Percentiles rank a stretch among this genome's conserved stretches.
Evolutionary conservation across 2,113 vertebrate species (phyloP).

Genomic region (Dendrocopos noguchii): DNA sequence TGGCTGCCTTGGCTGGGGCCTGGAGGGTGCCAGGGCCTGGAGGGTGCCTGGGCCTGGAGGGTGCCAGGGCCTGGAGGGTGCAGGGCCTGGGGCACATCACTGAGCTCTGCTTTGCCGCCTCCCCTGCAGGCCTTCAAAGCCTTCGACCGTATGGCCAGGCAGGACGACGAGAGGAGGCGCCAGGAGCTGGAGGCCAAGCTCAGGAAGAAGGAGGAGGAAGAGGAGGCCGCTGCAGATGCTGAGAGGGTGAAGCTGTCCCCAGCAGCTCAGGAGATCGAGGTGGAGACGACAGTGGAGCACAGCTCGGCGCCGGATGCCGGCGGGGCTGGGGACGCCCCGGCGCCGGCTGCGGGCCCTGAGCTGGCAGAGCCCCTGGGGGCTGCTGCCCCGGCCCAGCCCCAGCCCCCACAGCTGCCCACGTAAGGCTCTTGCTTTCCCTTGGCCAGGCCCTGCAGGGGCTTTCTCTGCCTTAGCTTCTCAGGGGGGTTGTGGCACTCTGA

Average conservation of each 20-base stretch:
- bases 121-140: conserved; percentile 79
- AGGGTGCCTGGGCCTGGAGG: too few relatives aligned
- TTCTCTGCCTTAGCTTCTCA: not conserved
- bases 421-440: conserved; percentile 50
- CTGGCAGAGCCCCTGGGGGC: not conserved
- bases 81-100: not conserved
- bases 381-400: not conserved
- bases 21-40: not conserved
- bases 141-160: conserved; percentile 82
- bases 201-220: conserved; percentile 68
- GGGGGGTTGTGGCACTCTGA: not conserved
- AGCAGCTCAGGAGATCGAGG: conserved; percentile 76
- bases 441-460: accelerated
- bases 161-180: conserved; percentile 81
- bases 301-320: not conserved
- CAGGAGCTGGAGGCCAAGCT: conserved; percentile 75
- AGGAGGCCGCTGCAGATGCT: not conserved
- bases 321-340: not conserved
- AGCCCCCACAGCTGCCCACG: conserved; percentile 45
- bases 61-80: too few relatives aligned
- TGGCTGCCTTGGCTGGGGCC: not conserved
- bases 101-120: not conserved
- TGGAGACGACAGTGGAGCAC: conserved; percentile 53
- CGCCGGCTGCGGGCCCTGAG: not conserved
- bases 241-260: conserved; percentile 57